Percentiles rank a stretch among this genome's conserved stretches.
Evolutionary conservation across 2,888 invertebrate genomes (phyloP).

Genomic region (Meiosimyza decipiens): DNA sequence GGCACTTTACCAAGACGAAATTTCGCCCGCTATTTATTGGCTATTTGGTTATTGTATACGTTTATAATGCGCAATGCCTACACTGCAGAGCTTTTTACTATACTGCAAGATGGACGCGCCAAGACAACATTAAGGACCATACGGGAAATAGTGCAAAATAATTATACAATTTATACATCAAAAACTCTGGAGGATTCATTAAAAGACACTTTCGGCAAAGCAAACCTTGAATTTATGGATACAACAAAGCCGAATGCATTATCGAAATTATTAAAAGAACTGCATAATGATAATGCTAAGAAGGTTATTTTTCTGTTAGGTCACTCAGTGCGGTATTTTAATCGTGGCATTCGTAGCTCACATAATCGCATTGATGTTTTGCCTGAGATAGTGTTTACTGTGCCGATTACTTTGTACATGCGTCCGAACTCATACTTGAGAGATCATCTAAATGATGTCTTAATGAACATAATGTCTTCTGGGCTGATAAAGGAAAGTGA

Average conservation of each 20-base stretch:
- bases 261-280: conserved; percentile 10
- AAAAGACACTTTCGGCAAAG: conserved; percentile 1
- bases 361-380: conserved; percentile 45
- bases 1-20: conserved; percentile 52
- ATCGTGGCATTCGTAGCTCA: conserved; percentile 39
- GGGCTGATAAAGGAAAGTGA: conserved; percentile 49
- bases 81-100: conserved; percentile 54
- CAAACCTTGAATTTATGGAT: conserved; percentile 30
- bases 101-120: conserved; percentile 57
- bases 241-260: conserved; percentile 13
- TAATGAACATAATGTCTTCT: conserved; percentile 53
- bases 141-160: conserved; percentile 49
- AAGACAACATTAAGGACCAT: conserved; percentile 47
- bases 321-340: conserved; percentile 45
- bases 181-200: conserved; percentile 46
- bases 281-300: conserved; percentile 22
- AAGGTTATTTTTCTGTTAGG: conserved; percentile 44
- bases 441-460: conserved; percentile 46
- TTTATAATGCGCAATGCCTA: conserved; percentile 58
- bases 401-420: conserved; percentile 58
- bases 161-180: conserved; percentile 49
- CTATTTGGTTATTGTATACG: conserved; percentile 56
- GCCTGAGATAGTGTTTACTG: conserved; percentile 48
- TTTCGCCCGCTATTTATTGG: conserved; percentile 59
- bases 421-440: conserved; percentile 55